Percentiles rank a stretch among this genome's conserved stretches.
phyloP scores from a whole-genome alignment of 2,888 invertebrate genomes.

The Paralinhomoeus sp. region DNA sequence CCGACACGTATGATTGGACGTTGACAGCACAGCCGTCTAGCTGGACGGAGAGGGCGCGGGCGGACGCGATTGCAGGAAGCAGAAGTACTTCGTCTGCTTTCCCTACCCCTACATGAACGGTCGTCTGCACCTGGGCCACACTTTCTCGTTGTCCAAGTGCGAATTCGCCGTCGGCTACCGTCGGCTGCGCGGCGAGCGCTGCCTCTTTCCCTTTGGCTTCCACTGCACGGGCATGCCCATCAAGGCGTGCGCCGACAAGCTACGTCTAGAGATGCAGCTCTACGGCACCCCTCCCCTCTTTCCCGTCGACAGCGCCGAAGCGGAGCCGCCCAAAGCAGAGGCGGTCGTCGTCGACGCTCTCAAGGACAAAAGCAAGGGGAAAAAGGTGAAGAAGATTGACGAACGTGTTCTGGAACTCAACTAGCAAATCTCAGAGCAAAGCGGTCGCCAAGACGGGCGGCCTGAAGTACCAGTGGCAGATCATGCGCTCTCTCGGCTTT shows the following conservation, averaged over 20 bases:
- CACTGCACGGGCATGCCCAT: constrained; percentile 99
- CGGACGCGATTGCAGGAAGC: constrained; percentile 4
- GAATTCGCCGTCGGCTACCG: constrained; percentile 85
- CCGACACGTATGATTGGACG: not conserved
- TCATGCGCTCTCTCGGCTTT: constrained; percentile 78
- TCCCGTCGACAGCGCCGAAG: constrained; percentile 37
- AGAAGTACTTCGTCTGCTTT: constrained; percentile 74
- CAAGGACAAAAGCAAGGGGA: constrained; percentile 71
- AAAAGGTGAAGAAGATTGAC: constrained; percentile 31
- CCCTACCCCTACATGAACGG: constrained; percentile 99
- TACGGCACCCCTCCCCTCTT: constrained; percentile 81
- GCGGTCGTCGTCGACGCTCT: constrained; percentile 31
- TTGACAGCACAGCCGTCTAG: not conserved
- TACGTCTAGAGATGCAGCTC: constrained; percentile 68
- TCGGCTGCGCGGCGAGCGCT: constrained; percentile 65
- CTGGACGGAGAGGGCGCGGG: constrained; percentile 5
- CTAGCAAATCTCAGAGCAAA: constrained; percentile 45
- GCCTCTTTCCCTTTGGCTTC: constrained; percentile 87
- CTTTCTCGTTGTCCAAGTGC: constrained; percentile 84
- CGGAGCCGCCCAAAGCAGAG: constrained; percentile 20
- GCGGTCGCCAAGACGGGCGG: constrained; percentile 66
- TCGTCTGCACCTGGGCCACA: constrained; percentile 81
- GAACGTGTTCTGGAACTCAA: not conserved
- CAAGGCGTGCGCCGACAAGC: constrained; percentile 77
- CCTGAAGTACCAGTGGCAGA: constrained; percentile 92